A percentile compares a stretch with the other conserved stretches of the same genome.
Evolutionary conservation across 1,140 invertebrate genomes (phyloP).

Genomic region (Anthonomus grandis): DNA sequence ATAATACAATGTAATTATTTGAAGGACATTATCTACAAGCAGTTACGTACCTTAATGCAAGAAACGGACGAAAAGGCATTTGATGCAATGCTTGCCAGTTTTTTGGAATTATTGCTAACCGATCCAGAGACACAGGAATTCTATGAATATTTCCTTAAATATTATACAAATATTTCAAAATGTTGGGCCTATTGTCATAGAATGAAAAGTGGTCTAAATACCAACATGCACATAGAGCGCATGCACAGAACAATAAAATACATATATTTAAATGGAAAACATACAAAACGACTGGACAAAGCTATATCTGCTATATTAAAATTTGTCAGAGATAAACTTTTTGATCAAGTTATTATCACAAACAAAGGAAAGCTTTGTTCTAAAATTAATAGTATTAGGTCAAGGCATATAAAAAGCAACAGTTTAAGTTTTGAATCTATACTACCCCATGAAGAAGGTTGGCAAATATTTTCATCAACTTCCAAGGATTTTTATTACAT

Average conservation of each 20-base stretch:
- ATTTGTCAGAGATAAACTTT: constrained; percentile 22
- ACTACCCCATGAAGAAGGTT: background rate
- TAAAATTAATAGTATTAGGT: constrained; percentile 5
- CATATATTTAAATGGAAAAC: constrained; percentile 15
- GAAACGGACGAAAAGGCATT: constrained; percentile 18
- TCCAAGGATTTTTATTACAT: constrained; percentile 6
- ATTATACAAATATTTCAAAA: constrained; percentile 12
- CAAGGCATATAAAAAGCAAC: constrained; percentile 13
- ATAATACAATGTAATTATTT: background rate
- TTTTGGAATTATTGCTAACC: constrained; percentile 1
- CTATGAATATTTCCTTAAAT: constrained; percentile 8
- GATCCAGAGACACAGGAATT: constrained; percentile 9
- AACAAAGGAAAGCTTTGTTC: constrained; percentile 16
- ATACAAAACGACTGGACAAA: constrained; percentile 16
- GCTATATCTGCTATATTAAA: constrained; percentile 5
- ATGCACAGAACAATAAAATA: constrained; percentile 21
- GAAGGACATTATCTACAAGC: constrained; percentile 13
- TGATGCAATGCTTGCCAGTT: constrained; percentile 10
- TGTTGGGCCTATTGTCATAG: constrained; percentile 19
- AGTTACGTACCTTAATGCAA: constrained; percentile 12
- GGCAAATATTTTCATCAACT: constrained; percentile 9
- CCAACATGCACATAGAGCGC: constrained; percentile 20
- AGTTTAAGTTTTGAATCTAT: constrained; percentile 6
- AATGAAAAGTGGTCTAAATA: constrained; percentile 11
- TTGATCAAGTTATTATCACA: constrained; percentile 2